A percentile compares a stretch with the other conserved stretches of the same genome.
Evolutionary conservation across 2,888 invertebrate genomes (phyloP).

Genomic region (Tinea trinotella): DNA sequence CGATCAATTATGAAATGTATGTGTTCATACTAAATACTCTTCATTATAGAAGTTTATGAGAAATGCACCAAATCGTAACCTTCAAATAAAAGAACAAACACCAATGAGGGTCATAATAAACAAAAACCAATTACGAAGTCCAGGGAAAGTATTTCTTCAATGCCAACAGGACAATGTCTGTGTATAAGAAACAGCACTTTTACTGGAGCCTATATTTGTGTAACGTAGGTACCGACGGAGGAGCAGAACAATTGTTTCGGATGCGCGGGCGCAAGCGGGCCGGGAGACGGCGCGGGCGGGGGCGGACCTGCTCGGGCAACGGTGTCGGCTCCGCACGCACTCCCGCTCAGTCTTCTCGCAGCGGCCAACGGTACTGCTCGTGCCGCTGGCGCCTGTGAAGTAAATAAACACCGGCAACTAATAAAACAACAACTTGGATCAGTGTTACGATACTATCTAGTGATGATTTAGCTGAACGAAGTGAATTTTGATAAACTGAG

Average conservation of each 20-base stretch:
- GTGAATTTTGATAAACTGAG: conserved; percentile 43
- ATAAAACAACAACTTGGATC: conserved; percentile 57
- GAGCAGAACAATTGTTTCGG: conserved; percentile 24
- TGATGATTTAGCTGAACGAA: conserved; percentile 28
- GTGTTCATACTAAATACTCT: too few relatives aligned
- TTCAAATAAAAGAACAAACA: not conserved
- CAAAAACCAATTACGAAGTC: conserved; percentile 12
- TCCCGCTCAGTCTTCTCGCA: conserved; percentile 63
- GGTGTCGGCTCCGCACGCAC: conserved; percentile 64
- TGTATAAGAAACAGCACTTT: conserved; percentile 57
- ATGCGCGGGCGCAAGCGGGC: conserved; percentile 36
- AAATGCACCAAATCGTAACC: not conserved
- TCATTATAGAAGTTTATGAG: too few relatives aligned
- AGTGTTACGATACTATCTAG: conserved; percentile 64
- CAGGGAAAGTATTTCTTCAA: conserved; percentile 21
- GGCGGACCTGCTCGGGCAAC: conserved; percentile 68
- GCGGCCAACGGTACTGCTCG: conserved; percentile 69
- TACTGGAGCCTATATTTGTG: conserved; percentile 55
- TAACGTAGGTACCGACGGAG: conserved; percentile 28
- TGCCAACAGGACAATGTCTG: conserved; percentile 19
- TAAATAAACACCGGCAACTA: conserved; percentile 56
- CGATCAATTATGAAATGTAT: too few relatives aligned
- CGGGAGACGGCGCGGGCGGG: conserved; percentile 45
- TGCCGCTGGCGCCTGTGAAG: conserved; percentile 60
- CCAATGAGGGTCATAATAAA: not conserved